Conservation (phyloP, 2,888 invertebrate species). For the Horisme vitalbata region DNA sequence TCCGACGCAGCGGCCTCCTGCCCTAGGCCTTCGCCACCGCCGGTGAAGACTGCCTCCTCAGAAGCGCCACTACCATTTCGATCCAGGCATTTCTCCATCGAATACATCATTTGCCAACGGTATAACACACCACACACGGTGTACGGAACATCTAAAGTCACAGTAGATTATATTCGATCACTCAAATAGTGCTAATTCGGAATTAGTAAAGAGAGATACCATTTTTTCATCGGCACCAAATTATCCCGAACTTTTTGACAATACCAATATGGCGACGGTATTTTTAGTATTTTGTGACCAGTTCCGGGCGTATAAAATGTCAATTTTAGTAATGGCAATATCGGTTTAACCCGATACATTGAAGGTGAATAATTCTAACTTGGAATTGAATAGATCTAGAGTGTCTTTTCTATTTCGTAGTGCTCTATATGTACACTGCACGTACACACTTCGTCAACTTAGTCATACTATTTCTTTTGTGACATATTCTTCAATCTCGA, state of each 20-base stretch:
- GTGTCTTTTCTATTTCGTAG: too few species aligned
- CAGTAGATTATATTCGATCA: conserved; percentile 62
- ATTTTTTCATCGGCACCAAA: conserved; percentile 77
- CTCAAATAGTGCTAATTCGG: conserved; percentile 60
- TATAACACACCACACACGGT: conserved; percentile 64
- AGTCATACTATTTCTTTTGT: too few species aligned
- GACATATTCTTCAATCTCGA: too few species aligned
- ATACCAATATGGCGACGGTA: conserved; percentile 83
- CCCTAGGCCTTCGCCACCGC: conserved; percentile 53
- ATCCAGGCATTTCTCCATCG: conserved; percentile 74
- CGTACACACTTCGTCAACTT: too few species aligned
- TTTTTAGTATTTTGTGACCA: conserved; percentile 80
- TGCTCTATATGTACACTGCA: too few species aligned
- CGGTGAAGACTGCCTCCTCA: conserved; percentile 61
- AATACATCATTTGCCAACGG: conserved; percentile 77
- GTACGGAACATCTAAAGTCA: conserved; percentile 78
- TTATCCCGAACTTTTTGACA: conserved; percentile 78
- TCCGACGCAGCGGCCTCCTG: conserved; percentile 63
- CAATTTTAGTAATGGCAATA: conserved; percentile 55
- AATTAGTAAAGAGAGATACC: conserved; percentile 67
- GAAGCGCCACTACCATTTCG: conserved; percentile 60
- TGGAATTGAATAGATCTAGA: too few species aligned
- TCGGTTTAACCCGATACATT: conserved; percentile 6
- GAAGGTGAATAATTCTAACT: neutral
- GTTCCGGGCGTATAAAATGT: conserved; percentile 49